Conservation (phyloP, 1,140 invertebrate species). For the Atta colombica region DNA sequence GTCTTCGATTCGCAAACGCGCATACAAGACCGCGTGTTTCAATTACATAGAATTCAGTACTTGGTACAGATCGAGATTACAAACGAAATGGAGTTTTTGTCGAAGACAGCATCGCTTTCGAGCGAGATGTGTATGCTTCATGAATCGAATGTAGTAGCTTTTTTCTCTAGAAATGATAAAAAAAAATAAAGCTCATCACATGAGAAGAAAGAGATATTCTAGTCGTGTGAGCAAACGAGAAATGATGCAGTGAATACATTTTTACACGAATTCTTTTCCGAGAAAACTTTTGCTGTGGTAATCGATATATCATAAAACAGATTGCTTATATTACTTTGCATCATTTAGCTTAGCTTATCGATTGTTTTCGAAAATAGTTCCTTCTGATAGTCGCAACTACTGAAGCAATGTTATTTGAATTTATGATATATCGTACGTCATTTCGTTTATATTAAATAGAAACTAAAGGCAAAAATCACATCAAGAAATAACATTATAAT, state of each 20-base stretch:
- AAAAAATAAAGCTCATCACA: background rate
- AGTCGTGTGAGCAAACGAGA: slow-evolving; percentile 9
- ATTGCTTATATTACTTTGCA: background rate
- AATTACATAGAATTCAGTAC: slow-evolving; percentile 76
- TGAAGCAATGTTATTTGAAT: background rate
- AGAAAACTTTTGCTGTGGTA: background rate
- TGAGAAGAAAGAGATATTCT: background rate
- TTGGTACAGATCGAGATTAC: slow-evolving; percentile 62
- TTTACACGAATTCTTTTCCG: background rate
- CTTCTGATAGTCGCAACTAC: background rate
- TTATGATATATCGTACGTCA: background rate
- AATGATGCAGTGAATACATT: background rate
- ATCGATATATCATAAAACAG: background rate
- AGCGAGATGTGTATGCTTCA: background rate
- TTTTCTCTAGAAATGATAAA: background rate
- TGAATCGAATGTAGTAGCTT: background rate
- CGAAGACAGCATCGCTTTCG: background rate
- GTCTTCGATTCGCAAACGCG: slow-evolving; percentile 33
- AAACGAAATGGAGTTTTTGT: background rate
- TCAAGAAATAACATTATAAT: background rate
- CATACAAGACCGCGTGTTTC: slow-evolving; percentile 53
- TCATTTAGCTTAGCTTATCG: background rate
- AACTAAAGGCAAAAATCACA: background rate
- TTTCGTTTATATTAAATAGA: background rate
- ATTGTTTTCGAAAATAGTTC: slow-evolving; percentile 17